Conservation (phyloP, 2,888 invertebrate genomes). For the Caenorhabditis uteleia region DNA sequence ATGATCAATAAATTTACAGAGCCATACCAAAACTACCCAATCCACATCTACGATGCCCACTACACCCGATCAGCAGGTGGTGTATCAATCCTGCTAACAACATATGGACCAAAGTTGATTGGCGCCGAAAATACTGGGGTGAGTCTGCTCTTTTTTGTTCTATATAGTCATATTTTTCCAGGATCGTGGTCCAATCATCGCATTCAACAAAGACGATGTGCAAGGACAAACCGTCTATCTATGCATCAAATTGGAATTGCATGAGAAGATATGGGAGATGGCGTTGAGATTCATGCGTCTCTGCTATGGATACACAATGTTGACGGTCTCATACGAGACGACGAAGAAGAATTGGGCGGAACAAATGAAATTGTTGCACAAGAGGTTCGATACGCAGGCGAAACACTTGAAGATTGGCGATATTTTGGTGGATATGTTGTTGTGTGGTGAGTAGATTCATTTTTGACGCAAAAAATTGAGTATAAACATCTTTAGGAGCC, state of each 20-base stretch:
- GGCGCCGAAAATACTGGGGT: no score
- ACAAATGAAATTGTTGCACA: conserved; percentile 11
- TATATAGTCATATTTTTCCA: no score
- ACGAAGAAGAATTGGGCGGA: conserved; percentile 18
- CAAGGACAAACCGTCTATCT: no score
- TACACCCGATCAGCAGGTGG: conserved; percentile 4
- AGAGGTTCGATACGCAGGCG: conserved; percentile 19
- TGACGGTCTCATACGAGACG: conserved; percentile 14
- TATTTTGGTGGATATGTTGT: conserved; percentile 28
- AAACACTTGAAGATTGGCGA: conserved; percentile 26
- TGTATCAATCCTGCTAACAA: conserved; percentile 1
- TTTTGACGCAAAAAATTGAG: not conserved
- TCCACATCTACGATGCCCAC: conserved; percentile 6
- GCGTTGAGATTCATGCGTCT: conserved; percentile 19
- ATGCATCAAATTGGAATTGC: conserved; percentile 20
- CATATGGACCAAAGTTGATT: conserved; percentile 12
- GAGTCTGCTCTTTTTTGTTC: no score
- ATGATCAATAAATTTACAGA: no score
- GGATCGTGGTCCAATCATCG: no score
- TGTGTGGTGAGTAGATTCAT: conserved; percentile 14
- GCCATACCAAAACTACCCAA: no score
- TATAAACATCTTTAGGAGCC: conserved; percentile 4
- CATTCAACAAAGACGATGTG: no score
- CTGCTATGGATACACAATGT: conserved; percentile 11
- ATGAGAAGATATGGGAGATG: conserved; percentile 19